A percentile compares a stretch with the other conserved stretches of the same genome.
These are phyloP conservation scores for Notodonta ziczac DNA, from an alignment of 2,888 invertebrate genomes.

Conservation along the genomic window DNA sequence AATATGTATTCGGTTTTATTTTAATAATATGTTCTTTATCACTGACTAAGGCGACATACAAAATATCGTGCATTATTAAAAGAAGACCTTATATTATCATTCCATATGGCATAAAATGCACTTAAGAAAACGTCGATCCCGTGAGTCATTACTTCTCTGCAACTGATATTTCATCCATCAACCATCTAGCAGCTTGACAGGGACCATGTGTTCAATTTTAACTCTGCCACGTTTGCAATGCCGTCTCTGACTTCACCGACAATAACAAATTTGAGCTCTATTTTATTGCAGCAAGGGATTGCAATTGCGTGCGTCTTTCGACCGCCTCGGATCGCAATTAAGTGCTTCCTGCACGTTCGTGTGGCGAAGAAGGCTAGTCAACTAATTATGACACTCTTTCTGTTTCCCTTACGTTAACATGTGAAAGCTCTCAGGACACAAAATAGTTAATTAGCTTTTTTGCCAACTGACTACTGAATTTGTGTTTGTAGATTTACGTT, in stretches of 20 bases:
- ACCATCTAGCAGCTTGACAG: constrained; percentile 1
- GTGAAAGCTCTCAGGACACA: constrained; percentile 25
- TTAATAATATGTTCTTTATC: no score
- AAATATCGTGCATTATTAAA: no score
- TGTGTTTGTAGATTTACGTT: background rate
- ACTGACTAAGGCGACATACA: no score
- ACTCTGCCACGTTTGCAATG: constrained; percentile 5
- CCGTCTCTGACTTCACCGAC: background rate
- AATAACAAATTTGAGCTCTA: constrained; percentile 4
- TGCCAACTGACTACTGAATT: background rate
- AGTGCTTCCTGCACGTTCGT: constrained; percentile 57
- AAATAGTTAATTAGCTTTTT: constrained; percentile 7
- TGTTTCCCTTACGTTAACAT: constrained; percentile 40
- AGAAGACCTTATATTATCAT: no score
- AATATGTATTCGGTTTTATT: background rate
- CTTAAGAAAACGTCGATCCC: background rate
- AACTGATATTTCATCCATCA: constrained; percentile 8
- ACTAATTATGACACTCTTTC: constrained; percentile 61
- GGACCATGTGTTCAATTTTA: constrained; percentile 6
- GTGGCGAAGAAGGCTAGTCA: constrained; percentile 51
- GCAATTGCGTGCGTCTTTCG: constrained; percentile 11
- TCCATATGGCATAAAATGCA: background rate
- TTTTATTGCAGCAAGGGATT: constrained; percentile 1
- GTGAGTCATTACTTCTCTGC: background rate
- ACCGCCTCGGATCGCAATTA: constrained; percentile 52